phyloP scores from a whole-genome alignment of 2,888 invertebrate genomes.

The Drosophila kuntzei region DNA sequence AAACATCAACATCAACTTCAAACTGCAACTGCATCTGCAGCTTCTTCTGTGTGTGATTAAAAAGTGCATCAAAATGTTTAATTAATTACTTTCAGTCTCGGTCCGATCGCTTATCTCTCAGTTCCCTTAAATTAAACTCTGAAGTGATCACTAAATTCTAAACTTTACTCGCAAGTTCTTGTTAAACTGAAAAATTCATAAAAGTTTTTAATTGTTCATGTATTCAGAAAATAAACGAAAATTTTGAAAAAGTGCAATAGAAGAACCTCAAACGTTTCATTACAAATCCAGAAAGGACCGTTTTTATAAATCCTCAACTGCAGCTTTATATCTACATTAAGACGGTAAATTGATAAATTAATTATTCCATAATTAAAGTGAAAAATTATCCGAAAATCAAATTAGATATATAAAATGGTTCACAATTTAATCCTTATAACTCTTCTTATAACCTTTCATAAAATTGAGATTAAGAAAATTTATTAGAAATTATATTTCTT shows the following conservation, averaged over 20 bases:
- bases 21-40: slow-evolving; percentile 38
- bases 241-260: background rate
- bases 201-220: background rate
- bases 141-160: slow-evolving; percentile 7
- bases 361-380: background rate
- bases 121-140: slow-evolving; percentile 21
- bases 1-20: slow-evolving; percentile 24
- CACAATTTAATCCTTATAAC: no score
- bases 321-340: slow-evolving; percentile 24
- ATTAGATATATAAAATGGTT: no score
- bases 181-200: background rate
- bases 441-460: no score
- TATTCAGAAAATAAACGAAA: slow-evolving; percentile 1
- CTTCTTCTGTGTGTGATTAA: slow-evolving; percentile 6
- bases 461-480: no score
- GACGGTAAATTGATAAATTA: slow-evolving; percentile 39
- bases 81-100: slow-evolving; percentile 34
- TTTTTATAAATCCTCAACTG: background rate
- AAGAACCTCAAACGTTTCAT: background rate
- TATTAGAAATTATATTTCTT: no score
- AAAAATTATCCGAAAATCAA: background rate
- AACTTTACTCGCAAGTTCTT: slow-evolving; percentile 18
- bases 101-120: slow-evolving; percentile 19
- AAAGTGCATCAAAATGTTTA: slow-evolving; percentile 32
- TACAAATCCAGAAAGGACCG: background rate